Percentiles rank a stretch among this genome's conserved stretches.
phyloP scores from a whole-genome alignment of 2,797 vertebrate species.

The Momotus momota region DNA sequence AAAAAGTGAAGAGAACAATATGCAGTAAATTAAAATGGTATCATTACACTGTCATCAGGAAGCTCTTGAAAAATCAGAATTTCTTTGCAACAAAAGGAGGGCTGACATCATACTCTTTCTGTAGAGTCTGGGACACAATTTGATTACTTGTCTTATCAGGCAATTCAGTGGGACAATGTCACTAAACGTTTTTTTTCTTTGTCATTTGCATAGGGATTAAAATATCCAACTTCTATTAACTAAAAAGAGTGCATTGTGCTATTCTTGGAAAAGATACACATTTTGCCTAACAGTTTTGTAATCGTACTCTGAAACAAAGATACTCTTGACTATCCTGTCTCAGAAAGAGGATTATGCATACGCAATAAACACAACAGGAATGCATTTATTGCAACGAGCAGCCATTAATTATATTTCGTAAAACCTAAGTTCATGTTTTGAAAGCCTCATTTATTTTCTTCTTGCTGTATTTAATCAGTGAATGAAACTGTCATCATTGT shows the following conservation, averaged over 20 bases:
- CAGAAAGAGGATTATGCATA: background rate
- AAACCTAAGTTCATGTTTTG: background rate
- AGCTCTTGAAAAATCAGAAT: background rate
- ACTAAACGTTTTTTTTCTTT: background rate
- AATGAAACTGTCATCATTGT: background rate
- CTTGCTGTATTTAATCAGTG: background rate
- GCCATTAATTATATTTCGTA: background rate
- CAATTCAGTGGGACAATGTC: background rate
- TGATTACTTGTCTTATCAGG: background rate
- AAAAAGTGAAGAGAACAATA: background rate
- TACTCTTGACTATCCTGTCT: background rate
- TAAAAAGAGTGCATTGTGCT: background rate
- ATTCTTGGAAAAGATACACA: background rate
- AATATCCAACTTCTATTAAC: background rate
- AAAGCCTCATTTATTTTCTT: background rate
- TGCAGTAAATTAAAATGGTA: background rate
- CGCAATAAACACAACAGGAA: background rate
- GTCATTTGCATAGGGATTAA: background rate
- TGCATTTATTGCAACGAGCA: background rate
- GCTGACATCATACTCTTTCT: background rate
- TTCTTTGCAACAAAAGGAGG: background rate
- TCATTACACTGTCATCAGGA: background rate
- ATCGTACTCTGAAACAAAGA: background rate
- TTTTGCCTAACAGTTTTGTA: background rate
- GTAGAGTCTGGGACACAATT: background rate